Base-by-base conservation (phyloP, 2,888 invertebrate genomes). In the Dromius quadrimaculatus region DNA sequence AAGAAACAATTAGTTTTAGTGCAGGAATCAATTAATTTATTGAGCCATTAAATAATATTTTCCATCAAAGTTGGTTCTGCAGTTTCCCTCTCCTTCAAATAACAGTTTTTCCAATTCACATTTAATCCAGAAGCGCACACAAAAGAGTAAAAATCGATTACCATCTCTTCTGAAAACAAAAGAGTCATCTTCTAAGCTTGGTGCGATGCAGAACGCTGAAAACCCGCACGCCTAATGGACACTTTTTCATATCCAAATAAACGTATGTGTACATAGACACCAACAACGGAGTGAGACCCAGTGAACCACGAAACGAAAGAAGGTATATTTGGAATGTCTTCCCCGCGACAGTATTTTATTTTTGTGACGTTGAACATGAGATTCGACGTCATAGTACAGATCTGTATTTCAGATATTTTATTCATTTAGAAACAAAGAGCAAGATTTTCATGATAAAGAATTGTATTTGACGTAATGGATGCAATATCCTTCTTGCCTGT, bases 111-210 rank as follows among this genome's bases (percentile, higher is more conserved):
- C 50, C 50, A 54, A 54, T 54, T 54, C 50, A 23, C 50, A 54
- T 41, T 41, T 41, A 41, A 54, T 54, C 50, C 50, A 6, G 50
- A 23, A 54, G 3, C 28, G 50, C 50, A 54, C 50, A 54, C 50
- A 45, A 54, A 41, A 41, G 15, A 54, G 23, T 23, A 23, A 54
- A 23, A 54, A 54, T 54, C 50, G 50, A 54, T 54, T 54, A 54
- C 50, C 50, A 54, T 54, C 50, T 54, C 50, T 54, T 23, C 32
- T 41, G 50, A 54, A 54, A 54, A 54, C 50, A 54, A 54, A 54
- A 54, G 50, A 54, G 28, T 23, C 50, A 54, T 54, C 50, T 54
- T 54, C 15, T 11, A 41, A 41, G 41, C 41, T 15, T 15, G 41
- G 15, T 8, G 41, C 41, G 41, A 15, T 2, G 41, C 41, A 6